Conservation (phyloP, 2,113 vertebrate genomes). For the Turdus rufiventris region DNA sequence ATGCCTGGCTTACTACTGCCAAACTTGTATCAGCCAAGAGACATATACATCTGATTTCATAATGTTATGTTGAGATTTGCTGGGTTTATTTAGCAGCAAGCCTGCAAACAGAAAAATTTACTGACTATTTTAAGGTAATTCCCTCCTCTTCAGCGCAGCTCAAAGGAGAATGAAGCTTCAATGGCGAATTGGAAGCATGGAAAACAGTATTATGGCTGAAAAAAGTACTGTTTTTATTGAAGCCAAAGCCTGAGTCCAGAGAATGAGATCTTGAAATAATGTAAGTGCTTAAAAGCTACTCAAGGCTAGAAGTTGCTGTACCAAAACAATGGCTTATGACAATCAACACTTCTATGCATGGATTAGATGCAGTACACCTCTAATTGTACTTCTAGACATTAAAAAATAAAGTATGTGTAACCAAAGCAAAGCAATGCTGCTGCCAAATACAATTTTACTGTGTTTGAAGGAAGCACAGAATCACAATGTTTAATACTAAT, state of each 20-base stretch:
- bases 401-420: background rate
- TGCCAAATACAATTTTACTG: background rate
- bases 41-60: background rate
- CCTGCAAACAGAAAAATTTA: background rate
- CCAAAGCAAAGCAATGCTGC: background rate
- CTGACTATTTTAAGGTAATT: background rate
- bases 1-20: background rate
- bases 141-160: background rate
- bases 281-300: background rate
- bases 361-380: background rate
- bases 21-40: background rate
- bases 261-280: background rate
- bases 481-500: background rate
- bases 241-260: background rate
- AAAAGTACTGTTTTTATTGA: background rate
- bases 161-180: background rate
- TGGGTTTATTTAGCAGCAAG: background rate
- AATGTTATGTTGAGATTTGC: background rate
- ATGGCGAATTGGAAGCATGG: fast-evolving
- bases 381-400: background rate
- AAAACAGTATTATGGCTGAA: background rate
- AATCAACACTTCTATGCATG: background rate
- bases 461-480: background rate
- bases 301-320: background rate
- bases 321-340: background rate